phyloP scores from a whole-genome alignment of 1,140 invertebrate genomes.

The Limonius californicus region DNA sequence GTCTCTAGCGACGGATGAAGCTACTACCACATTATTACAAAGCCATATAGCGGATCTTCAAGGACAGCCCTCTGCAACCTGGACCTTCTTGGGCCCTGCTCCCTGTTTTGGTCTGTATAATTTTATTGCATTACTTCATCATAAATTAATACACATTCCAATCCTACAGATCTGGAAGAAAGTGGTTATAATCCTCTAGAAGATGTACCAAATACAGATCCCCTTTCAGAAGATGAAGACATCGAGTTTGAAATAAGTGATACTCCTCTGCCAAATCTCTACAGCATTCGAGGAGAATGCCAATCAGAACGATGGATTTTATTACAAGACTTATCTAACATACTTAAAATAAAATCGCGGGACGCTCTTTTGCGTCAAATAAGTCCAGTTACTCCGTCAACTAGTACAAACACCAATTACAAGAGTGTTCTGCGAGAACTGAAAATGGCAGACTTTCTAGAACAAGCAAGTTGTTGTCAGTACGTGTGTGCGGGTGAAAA shows the following conservation, averaged over 20 bases:
- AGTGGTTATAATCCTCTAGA: conserved; percentile 68
- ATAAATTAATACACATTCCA: conserved; percentile 15
- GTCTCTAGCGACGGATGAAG: conserved; percentile 71
- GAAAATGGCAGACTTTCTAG: conserved; percentile 72
- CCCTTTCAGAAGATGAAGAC: conserved; percentile 46
- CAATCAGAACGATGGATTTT: conserved; percentile 61
- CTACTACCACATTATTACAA: conserved; percentile 63
- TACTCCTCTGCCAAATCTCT: conserved; percentile 71
- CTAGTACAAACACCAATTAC: conserved; percentile 22
- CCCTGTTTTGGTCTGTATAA: conserved; percentile 56
- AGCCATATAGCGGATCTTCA: conserved; percentile 72
- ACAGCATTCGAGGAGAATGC: conserved; percentile 58
- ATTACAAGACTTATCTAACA: conserved; percentile 69
- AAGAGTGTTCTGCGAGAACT: conserved; percentile 59
- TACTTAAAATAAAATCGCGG: conserved; percentile 65
- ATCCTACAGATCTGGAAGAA: conserved; percentile 36
- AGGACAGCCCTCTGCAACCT: conserved; percentile 61
- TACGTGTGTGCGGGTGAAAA: conserved; percentile 71
- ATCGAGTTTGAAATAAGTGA: conserved; percentile 77
- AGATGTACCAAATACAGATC: conserved; percentile 55
- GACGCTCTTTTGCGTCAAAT: conserved; percentile 70
- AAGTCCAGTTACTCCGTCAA: conserved; percentile 40
- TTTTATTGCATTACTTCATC: no score
- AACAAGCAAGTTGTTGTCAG: conserved; percentile 74
- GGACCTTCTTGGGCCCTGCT: conserved; percentile 66